Conservation (phyloP, 2,797 vertebrate genomes). For the Linurgus olivaceus region DNA sequence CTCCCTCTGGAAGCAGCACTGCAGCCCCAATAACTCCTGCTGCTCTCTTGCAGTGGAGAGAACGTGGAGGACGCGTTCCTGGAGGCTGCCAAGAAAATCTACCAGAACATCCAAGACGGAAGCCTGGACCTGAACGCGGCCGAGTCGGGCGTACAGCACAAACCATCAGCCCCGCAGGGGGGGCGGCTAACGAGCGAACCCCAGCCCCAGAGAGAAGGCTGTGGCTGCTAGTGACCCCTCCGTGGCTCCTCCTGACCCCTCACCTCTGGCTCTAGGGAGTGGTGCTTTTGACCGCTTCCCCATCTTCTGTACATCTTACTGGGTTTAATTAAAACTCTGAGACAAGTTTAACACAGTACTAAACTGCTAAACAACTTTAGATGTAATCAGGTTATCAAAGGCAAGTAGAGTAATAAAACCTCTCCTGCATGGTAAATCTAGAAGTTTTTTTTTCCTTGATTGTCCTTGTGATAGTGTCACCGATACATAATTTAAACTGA, state of each 20-base stretch:
- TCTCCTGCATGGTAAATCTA: constrained; percentile 86
- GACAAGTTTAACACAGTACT: constrained; percentile 76
- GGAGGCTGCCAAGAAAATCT: constrained; percentile 97
- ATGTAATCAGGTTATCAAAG: constrained; percentile 86
- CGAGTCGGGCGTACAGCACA: constrained; percentile 97
- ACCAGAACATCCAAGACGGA: constrained; percentile 98
- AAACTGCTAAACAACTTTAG: constrained; percentile 80
- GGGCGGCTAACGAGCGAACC: constrained; percentile 97
- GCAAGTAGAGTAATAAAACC: constrained; percentile 84
- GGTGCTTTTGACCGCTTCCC: constrained; percentile 76
- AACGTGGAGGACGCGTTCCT: constrained; percentile 97
- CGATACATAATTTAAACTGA: constrained; percentile 73
- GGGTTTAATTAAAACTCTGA: constrained; percentile 81
- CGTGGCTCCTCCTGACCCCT: constrained; percentile 70
- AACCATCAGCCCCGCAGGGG: constrained; percentile 95
- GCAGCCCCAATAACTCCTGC: background rate
- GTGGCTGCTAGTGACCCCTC: constrained; percentile 94
- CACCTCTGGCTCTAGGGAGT: constrained; percentile 78
- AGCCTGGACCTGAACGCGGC: constrained; percentile 96
- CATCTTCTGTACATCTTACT: constrained; percentile 82
- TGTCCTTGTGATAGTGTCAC: constrained; percentile 81
- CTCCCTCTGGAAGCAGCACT: background rate
- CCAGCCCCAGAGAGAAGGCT: constrained; percentile 98
- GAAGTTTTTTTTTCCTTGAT: constrained; percentile 74
- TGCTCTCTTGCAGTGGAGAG: constrained; percentile 83